A percentile compares a stretch with the other conserved stretches of the same genome.
phyloP scores from a whole-genome alignment of 2,888 invertebrate genomes.

The Pilophorus perplexus region DNA sequence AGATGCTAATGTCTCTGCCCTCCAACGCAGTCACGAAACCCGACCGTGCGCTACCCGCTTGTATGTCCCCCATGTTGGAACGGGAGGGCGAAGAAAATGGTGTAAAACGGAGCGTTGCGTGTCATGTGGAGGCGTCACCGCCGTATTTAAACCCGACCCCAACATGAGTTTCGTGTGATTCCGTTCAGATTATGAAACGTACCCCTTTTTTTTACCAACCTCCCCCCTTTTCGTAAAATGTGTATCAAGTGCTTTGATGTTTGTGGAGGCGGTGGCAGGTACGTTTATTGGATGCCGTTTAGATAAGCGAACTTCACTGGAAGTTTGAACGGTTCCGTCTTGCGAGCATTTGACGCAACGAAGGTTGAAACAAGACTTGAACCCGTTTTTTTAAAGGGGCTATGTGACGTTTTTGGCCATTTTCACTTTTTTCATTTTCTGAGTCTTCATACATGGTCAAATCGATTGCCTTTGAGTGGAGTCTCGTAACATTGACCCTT shows the following conservation, averaged over 20 bases:
- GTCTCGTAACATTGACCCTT: too few species aligned
- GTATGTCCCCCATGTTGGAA: neutral
- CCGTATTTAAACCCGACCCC: neutral
- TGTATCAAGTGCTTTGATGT: too few species aligned
- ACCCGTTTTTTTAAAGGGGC: too few species aligned
- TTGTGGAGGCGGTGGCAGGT: neutral
- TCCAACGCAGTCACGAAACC: slow-evolving; percentile 37
- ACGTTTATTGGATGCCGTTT: neutral
- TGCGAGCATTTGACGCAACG: too few species aligned
- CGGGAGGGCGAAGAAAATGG: neutral
- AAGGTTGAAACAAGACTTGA: too few species aligned
- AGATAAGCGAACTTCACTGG: too few species aligned
- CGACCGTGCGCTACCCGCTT: slow-evolving; percentile 29
- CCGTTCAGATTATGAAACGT: neutral
- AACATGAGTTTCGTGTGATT: slow-evolving; percentile 9
- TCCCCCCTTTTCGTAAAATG: too few species aligned
- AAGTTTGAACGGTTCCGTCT: too few species aligned
- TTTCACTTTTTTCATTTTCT: too few species aligned
- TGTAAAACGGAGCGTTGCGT: neutral
- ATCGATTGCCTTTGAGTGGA: too few species aligned
- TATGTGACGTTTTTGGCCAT: too few species aligned
- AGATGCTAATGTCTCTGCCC: slow-evolving; percentile 29
- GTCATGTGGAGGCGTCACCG: slow-evolving; percentile 11
- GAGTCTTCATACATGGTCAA: too few species aligned
- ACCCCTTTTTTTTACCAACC: neutral